Evolutionary conservation across 2,888 invertebrate genomes (phyloP).

Genomic region (Spodoptera exigua): DNA sequence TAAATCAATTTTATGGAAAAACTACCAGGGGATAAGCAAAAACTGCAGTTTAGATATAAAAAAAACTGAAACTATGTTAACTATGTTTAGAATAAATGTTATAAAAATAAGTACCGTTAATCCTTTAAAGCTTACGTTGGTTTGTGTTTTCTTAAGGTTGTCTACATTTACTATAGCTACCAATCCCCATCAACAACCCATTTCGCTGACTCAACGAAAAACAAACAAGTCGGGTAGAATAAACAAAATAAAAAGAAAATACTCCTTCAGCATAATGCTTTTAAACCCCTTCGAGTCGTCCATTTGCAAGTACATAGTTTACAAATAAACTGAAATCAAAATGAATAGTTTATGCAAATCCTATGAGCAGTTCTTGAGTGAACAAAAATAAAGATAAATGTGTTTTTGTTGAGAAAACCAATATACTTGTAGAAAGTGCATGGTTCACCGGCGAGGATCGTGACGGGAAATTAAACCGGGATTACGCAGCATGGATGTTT

Average conservation of each 20-base stretch:
- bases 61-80: too few species aligned
- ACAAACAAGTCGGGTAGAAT: conserved; percentile 9
- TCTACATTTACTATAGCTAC: conserved; percentile 34
- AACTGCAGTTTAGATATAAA: background rate
- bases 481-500: conserved; percentile 14
- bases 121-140: too few species aligned
- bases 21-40: conserved; percentile 8
- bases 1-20: conserved; percentile 69
- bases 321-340: conserved; percentile 52
- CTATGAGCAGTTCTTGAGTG: conserved; percentile 52
- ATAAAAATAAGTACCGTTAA: too few species aligned
- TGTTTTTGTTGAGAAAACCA: conserved; percentile 50
- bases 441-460: conserved; percentile 22
- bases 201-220: conserved; percentile 20
- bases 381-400: conserved; percentile 52
- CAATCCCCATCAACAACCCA: conserved; percentile 21
- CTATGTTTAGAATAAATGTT: too few species aligned
- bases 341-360: conserved; percentile 56
- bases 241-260: conserved; percentile 39
- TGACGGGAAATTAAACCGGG: conserved; percentile 18
- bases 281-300: conserved; percentile 40
- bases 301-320: conserved; percentile 42
- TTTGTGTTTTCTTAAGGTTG: conserved; percentile 1
- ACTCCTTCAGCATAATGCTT: conserved; percentile 37
- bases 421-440: conserved; percentile 40